phyloP scores from a whole-genome alignment of 2,797 vertebrate genomes.

The Phoebastria nigripes region DNA sequence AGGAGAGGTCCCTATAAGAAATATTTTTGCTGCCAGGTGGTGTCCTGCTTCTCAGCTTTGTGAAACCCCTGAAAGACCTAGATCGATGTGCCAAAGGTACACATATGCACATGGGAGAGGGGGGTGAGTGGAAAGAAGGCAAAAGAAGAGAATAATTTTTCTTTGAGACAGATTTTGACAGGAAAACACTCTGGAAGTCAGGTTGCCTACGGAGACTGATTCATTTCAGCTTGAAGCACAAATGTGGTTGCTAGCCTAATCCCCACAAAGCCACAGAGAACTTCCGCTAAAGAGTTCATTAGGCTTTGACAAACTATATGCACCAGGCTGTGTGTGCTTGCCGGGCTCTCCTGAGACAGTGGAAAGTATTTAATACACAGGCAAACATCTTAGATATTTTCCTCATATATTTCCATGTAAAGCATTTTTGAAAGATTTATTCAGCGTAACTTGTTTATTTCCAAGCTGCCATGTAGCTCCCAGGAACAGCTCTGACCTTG shows the following conservation, averaged over 20 bases:
- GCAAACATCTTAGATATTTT: not conserved
- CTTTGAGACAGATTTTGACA: not conserved
- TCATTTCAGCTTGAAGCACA: slow-evolving; percentile 11
- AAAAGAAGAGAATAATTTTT: not conserved
- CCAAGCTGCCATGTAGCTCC: not conserved
- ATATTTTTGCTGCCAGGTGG: not conserved
- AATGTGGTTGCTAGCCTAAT: slow-evolving; percentile 26
- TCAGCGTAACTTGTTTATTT: not conserved
- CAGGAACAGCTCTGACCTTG: not conserved
- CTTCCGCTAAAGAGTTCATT: slow-evolving; percentile 16
- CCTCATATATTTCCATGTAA: not conserved
- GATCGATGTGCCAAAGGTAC: not conserved
- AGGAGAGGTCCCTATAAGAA: not conserved
- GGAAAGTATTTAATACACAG: slow-evolving; percentile 3
- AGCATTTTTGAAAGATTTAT: not conserved
- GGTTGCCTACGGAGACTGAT: not conserved
- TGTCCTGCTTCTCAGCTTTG: not conserved
- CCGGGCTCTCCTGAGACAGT: not conserved
- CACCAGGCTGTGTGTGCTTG: not conserved
- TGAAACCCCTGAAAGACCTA: not conserved
- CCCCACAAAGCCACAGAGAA: slow-evolving; percentile 36
- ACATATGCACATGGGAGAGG: not conserved
- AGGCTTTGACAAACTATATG: slow-evolving; percentile 20
- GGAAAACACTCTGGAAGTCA: not conserved
- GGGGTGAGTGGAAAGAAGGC: not conserved